Evolutionary conservation across 2,888 invertebrate species (phyloP), one percentile per base, ranked within the genome.

Genomic region (Meghimatium bilineatum): DNA sequence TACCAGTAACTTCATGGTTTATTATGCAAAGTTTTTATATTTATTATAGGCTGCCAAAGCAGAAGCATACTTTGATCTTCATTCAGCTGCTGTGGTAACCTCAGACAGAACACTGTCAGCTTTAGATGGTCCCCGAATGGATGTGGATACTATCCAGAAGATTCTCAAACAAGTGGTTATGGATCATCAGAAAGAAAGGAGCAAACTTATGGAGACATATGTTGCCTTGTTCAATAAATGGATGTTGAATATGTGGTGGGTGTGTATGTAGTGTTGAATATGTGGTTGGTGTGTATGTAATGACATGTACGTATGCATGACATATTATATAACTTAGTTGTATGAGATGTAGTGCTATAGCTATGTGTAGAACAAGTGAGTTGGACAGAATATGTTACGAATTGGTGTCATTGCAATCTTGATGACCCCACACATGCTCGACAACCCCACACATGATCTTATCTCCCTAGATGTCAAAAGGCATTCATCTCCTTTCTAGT

Each of bases 51-150:
- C 89, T 5, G 87, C 88, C 26, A 89, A 87, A 80, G 91, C 90
- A 3, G 91, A 92, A 66, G 90, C 90, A 34, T 92, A 92, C 82
- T 92, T 92, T 88, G 90, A 91, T 78, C 86, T 91, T 10, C 91
- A 92, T 80, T 87, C 89, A 26, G 83, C 85, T 12, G 80, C 84
- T 20, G 89, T 88, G 8, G 79, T 89, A 20, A 93, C 93, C 3
- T 93, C 93, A 17, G 93, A 93, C 86, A 89, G 91, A 20, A 93
- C 93, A 0, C 87, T 93, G 63, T 87, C 93, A 29, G 88, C 91
- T 14, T 88, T 93, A 17, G 90, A 91, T 60, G 88, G 89, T 6
- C 91, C 92, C 0, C 88, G 90, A 32, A 88, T 93, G 89, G 92
- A 93, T 75, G 90, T 91, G 56, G 89, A 90, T 23, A 87, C 90